Evolutionary conservation across 2,797 vertebrate genomes (phyloP).

Genomic region (Echiichthys vipera): DNA sequence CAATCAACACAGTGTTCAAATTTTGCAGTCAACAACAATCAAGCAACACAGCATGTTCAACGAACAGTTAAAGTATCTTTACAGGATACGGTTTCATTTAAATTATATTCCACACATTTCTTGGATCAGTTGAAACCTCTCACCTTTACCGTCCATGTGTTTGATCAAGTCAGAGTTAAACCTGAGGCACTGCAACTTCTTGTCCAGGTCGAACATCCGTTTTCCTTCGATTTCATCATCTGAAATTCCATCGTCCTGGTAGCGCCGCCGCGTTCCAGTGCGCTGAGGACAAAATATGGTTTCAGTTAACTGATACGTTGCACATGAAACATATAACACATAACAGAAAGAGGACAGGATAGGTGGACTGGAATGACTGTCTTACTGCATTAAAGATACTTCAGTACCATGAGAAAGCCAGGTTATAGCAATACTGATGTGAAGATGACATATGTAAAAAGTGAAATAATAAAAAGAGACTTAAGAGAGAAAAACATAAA

Average conservation of each 20-base stretch:
- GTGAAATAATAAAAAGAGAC: background rate
- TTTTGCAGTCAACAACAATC: no score
- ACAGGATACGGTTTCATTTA: background rate
- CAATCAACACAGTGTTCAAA: background rate
- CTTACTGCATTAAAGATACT: background rate
- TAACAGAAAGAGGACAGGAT: conserved; percentile 3
- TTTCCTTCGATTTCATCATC: conserved; percentile 99
- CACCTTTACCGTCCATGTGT: conserved; percentile 97
- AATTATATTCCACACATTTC: background rate
- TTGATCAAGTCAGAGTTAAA: conserved; percentile 92
- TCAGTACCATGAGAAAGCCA: conserved; percentile 9
- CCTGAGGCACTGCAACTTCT: conserved; percentile 90
- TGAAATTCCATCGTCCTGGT: conserved; percentile 97
- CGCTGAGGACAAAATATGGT: conserved; percentile 81
- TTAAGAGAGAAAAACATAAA: background rate
- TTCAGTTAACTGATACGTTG: background rate
- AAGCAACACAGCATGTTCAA: background rate
- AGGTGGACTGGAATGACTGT: no score
- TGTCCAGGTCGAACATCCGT: conserved; percentile 94
- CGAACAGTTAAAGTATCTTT: background rate
- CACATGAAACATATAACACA: background rate
- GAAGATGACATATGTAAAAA: background rate
- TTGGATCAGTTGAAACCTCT: conserved; percentile 33
- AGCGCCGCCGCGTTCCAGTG: conserved; percentile 92
- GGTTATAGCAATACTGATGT: background rate